Evolutionary conservation across 1,140 invertebrate species (phyloP), one percentile per base, ranked within the genome.

Genomic region (Ostrea denselamellosa): DNA sequence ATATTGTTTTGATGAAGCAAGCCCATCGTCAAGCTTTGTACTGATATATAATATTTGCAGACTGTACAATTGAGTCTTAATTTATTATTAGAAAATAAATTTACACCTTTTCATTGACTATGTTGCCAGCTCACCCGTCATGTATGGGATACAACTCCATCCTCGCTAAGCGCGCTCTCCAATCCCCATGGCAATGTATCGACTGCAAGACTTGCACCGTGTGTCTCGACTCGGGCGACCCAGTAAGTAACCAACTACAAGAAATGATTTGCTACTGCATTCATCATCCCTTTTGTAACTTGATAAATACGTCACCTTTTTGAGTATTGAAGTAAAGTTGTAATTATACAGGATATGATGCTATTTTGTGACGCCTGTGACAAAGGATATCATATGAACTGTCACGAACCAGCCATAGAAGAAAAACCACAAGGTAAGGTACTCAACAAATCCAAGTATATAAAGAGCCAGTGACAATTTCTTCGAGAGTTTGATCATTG

Each of bases 331-430:
- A 44, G 34, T 44, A 44, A 2, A 71, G 2, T 22, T 81, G 56
- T 62, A 62, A 34, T 81, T 81, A 89, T 87, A 53, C 84, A 92
- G 91, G 91, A 91, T 62, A 90, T 58, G 68, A 92, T 92, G 91
- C 96, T 97, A 71, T 97, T 97, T 56, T 98, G 97, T 94, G 96
- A 96, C 91, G 96, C 96, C 56, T 98, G 97, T 94, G 97, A 97
- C 87, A 97, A 97, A 94, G 97, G 97, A 25, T 98, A 97, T 94
- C 97, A 98, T 93, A 95, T 96, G 86, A 94, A 95, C 44, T 98
- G 97, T 92, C 97, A 97, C 92, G 90, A 93, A 25, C 95, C 95
- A 17, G 89, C 91, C 83, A 84, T 95, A 34, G 88, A 89, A 17
- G 90, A 93, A 10, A 94, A 94, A 88, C 93, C 92, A 54, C 89